phyloP scores from a whole-genome alignment of 2,113 vertebrate species.

The Cinclus mexicanus region DNA sequence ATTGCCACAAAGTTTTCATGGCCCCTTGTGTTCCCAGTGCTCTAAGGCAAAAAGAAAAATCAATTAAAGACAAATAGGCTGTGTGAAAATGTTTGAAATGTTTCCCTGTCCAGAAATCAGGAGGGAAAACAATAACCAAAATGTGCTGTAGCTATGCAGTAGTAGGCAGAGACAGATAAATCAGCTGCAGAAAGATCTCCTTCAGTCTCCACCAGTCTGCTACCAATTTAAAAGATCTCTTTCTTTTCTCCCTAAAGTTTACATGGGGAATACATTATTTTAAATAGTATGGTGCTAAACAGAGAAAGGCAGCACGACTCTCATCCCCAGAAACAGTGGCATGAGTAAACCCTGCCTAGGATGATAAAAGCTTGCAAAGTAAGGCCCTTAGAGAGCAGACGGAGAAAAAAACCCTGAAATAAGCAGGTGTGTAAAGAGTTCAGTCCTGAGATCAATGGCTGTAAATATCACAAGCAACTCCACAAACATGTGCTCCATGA shows the following conservation, averaged over 20 bases:
- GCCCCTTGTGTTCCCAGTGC: not conserved
- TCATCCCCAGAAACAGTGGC: not conserved
- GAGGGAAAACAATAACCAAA: not conserved
- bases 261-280: not conserved
- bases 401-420: not conserved
- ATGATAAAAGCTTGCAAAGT: not conserved
- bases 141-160: not conserved
- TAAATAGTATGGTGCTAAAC: not conserved
- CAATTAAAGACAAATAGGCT: not conserved
- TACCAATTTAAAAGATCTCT: not conserved
- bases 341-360: not conserved
- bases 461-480: rapidly evolving
- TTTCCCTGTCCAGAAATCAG: not conserved
- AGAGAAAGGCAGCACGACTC: not conserved
- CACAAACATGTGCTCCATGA: not conserved
- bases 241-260: not conserved
- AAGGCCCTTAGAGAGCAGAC: not conserved
- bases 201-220: not conserved
- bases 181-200: not conserved
- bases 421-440: not conserved
- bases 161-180: not conserved
- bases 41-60: not conserved
- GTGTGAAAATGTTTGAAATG: not conserved
- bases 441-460: not conserved
- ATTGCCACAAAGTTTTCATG: not conserved